Base-by-base conservation (phyloP, 2,888 invertebrate species). In the Drosophila lacicola region DNA sequence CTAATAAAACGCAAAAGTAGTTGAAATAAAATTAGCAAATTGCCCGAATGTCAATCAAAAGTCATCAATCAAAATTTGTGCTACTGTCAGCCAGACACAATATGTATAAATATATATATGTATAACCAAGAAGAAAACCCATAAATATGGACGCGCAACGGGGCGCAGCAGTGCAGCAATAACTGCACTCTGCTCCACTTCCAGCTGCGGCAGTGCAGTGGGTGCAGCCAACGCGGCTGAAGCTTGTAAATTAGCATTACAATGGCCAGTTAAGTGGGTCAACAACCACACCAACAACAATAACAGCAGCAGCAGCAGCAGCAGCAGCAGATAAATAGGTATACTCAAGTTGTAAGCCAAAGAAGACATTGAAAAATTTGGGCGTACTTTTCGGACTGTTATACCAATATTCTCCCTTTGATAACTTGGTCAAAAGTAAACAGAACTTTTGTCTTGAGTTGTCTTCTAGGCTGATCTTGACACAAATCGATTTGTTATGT, bases 21-120 rank as follows among this genome's bases (percentile, higher is more conserved):
- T 71, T 61, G 63, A 70, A 79, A 80, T 80, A 82, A 84, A 80
- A 86, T 86, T 86, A 86, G 85, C 83, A 80, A 88, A 88, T 86
- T 80, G 86, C 80, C 88, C 85, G 84, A 82, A 81, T 86, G 86
- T 88, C 86, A 88, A 88, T 84, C 89, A 77, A 70, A 69, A 74
- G 76, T 76, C 77, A 87, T 87, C 86, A 87, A 87, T 87, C 86
- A 87, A 87, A 88, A 84, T 88, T 87, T 88, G 58, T 82, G 84
- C 81, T 81, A 81, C 81, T 87, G 83, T 82, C 87, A 84, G 57
- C 62, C 73, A 63, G 82, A 78, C 80, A 80, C 80, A 76, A 70
- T 62, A 70, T 66, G 75, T 80, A 62, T 64, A 80, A 67, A 80
- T 53, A 68, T 60, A 68, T 65, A 47, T 45, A 60, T 34, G 62